These are phyloP conservation scores for Cylindroiulus punctatus DNA, from an alignment of 2,888 invertebrate genomes.

Conservation along the genomic window DNA sequence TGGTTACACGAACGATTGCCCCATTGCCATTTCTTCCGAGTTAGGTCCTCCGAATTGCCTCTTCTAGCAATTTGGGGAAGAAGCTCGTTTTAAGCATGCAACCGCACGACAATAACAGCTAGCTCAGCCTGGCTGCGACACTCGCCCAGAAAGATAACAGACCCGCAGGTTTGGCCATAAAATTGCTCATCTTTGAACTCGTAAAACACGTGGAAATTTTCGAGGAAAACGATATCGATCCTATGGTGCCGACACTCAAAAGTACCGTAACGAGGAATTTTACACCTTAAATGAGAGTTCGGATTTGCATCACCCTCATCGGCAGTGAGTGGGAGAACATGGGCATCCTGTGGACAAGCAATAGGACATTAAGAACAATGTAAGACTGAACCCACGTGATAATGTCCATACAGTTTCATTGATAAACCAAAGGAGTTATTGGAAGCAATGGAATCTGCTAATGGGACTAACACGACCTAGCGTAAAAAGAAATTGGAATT, in stretches of 20 bases:
- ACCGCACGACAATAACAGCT: neutral
- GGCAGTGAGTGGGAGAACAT: no score
- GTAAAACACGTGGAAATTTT: conserved; percentile 21
- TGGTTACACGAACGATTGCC: conserved; percentile 38
- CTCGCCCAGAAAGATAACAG: neutral
- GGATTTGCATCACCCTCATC: no score
- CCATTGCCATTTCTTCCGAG: conserved; percentile 29
- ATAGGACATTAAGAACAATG: no score
- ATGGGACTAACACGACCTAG: no score
- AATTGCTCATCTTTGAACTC: conserved; percentile 23
- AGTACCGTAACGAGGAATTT: no score
- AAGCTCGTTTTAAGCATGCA: neutral
- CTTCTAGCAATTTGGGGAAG: neutral
- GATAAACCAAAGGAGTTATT: no score
- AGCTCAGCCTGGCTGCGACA: neutral
- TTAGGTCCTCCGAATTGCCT: conserved; percentile 27
- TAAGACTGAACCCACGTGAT: no score
- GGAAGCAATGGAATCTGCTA: no score
- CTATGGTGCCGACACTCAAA: neutral
- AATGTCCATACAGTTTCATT: no score
- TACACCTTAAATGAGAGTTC: no score
- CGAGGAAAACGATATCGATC: neutral
- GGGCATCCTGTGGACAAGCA: no score
- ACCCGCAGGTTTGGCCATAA: neutral
- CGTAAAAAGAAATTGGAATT: no score